phyloP scores from a whole-genome alignment of 2,888 invertebrate species.

The Euplexia lucipara region DNA sequence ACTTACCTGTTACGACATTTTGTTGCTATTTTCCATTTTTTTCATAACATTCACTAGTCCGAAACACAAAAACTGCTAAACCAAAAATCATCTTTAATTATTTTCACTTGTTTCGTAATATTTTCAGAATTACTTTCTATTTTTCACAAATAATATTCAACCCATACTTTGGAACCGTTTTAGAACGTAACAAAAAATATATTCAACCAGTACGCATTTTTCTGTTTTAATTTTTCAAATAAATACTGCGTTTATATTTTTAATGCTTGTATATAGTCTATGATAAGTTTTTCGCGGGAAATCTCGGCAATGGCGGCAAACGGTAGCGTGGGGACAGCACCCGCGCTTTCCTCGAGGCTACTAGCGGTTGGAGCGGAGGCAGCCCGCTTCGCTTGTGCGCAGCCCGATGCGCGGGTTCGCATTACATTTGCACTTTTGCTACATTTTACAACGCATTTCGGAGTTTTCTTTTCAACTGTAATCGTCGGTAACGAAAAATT shows the following conservation, averaged over 20 bases:
- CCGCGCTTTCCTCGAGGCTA: constrained; percentile 79
- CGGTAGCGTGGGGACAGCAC: constrained; percentile 71
- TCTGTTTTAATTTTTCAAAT: constrained; percentile 3
- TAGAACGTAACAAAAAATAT: constrained; percentile 8
- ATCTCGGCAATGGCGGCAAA: constrained; percentile 67
- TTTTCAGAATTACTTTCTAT: constrained; percentile 18
- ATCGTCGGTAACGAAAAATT: constrained; percentile 5
- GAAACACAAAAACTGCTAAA: constrained; percentile 52
- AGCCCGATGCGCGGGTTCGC: constrained; percentile 79
- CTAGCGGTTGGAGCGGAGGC: constrained; percentile 74
- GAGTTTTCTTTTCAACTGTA: constrained; percentile 11
- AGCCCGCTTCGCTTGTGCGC: constrained; percentile 80
- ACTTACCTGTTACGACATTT: constrained; percentile 56
- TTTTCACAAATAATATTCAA: constrained; percentile 37
- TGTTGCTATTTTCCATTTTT: constrained; percentile 33
- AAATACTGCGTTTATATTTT: constrained; percentile 44
- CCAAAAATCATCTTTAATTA: constrained; percentile 54
- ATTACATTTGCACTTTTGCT: constrained; percentile 56
- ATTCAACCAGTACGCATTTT: constrained; percentile 17
- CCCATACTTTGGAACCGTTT: constrained; percentile 44
- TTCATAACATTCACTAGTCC: constrained; percentile 51
- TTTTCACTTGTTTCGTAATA: constrained; percentile 26
- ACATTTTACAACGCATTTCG: constrained; percentile 9
- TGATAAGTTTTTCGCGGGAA: constrained; percentile 85
- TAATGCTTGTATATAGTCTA: constrained; percentile 58